Evolutionary conservation across 2,797 vertebrate species (phyloP).

Genomic region (Pagetopsis macropterus): DNA sequence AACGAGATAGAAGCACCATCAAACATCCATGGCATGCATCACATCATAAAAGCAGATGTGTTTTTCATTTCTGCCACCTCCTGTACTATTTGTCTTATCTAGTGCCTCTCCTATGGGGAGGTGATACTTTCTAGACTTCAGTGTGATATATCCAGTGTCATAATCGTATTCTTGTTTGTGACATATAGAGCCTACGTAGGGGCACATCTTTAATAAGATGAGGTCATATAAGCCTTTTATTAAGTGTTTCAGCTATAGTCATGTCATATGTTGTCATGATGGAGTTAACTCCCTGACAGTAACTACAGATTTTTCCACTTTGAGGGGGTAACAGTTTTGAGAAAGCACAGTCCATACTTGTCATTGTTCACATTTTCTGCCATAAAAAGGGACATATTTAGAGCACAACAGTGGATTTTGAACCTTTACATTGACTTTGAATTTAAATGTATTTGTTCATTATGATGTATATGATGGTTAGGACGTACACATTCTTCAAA

Average conservation of each 20-base stretch:
- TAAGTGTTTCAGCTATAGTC: not conserved
- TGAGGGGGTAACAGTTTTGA: constrained; percentile 7
- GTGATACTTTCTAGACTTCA: constrained; percentile 43
- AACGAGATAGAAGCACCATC: not conserved
- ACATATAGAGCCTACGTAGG: constrained; percentile 10
- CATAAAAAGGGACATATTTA: not conserved
- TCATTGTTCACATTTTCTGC: constrained; percentile 17
- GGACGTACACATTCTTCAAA: not conserved
- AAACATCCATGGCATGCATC: constrained; percentile 39
- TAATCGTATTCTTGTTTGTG: constrained; percentile 12
- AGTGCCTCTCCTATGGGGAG: constrained; percentile 32
- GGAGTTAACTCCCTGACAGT: constrained; percentile 6
- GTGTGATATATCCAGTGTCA: constrained; percentile 45
- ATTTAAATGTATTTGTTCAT: not conserved
- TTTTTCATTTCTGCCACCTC: constrained; percentile 29
- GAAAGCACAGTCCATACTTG: constrained; percentile 4
- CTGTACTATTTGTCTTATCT: constrained; percentile 45
- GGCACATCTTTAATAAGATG: constrained; percentile 4
- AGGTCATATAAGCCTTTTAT: constrained; percentile 1
- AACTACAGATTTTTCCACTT: constrained; percentile 10
- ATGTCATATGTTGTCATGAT: constrained; percentile 10
- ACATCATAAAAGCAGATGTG: constrained; percentile 50
- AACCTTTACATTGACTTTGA: not conserved
- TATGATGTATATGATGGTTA: not conserved
- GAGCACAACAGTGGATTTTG: not conserved